These are phyloP conservation scores for Oplegnathus fasciatus DNA, from an alignment of 2,113 vertebrate species.

Conservation along the genomic window DNA sequence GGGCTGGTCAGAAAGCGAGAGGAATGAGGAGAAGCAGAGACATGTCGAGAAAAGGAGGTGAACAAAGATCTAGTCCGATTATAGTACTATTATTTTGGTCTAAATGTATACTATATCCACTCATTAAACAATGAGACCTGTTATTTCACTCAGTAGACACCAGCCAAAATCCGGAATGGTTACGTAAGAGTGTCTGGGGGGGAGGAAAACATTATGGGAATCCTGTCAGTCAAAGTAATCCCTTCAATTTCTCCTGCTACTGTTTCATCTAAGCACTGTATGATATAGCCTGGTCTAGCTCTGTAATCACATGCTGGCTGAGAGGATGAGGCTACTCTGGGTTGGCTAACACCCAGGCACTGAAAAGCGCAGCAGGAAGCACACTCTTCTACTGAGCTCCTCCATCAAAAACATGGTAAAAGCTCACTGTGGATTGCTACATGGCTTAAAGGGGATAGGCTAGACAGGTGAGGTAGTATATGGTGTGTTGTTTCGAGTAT, in stretches of 20 bases:
- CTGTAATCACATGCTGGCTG: slow-evolving; percentile 72
- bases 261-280: slow-evolving; percentile 69
- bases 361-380: slow-evolving; percentile 59
- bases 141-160: slow-evolving; percentile 66
- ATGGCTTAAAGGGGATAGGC: background rate
- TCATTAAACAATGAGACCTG: slow-evolving; percentile 67
- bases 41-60: slow-evolving; percentile 42
- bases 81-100: slow-evolving; percentile 52
- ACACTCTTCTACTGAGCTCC: slow-evolving; percentile 42
- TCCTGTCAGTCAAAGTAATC: slow-evolving; percentile 78
- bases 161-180: slow-evolving; percentile 51
- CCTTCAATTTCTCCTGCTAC: slow-evolving; percentile 71
- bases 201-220: slow-evolving; percentile 47
- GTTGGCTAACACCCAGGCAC: slow-evolving; percentile 62
- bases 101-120: slow-evolving; percentile 42
- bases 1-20: slow-evolving; percentile 1
- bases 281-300: slow-evolving; percentile 52
- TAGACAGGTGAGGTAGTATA: background rate
- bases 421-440: slow-evolving; percentile 14
- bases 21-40: slow-evolving; percentile 22
- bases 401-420: slow-evolving; percentile 28
- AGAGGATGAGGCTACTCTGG: slow-evolving; percentile 59
- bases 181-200: slow-evolving; percentile 57
- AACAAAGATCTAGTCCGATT: slow-evolving; percentile 4
- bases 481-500: background rate